These are phyloP conservation scores for Bambusicola thoracicus DNA, from an alignment of 2,113 vertebrate species.

Conservation along the genomic window DNA sequence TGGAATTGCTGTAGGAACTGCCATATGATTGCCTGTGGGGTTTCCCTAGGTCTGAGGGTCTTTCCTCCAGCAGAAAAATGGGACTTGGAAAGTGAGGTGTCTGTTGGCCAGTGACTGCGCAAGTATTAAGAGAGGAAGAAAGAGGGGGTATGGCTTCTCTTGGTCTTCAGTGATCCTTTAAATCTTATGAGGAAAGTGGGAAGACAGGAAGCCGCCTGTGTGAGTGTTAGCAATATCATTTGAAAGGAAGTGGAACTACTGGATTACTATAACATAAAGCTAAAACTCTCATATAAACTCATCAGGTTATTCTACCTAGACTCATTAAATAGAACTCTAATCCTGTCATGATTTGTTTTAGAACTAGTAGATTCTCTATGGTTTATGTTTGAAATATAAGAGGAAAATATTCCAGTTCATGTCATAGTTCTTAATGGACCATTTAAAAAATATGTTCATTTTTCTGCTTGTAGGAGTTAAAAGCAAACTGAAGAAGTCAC, in stretches of 20 bases:
- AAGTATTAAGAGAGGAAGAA: background rate
- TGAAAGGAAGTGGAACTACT: background rate
- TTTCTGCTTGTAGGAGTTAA: slow-evolving; percentile 49
- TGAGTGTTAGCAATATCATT: background rate
- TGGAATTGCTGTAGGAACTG: background rate
- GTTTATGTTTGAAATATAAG: slow-evolving; percentile 48
- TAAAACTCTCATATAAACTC: background rate
- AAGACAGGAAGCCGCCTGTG: background rate
- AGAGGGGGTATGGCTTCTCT: background rate
- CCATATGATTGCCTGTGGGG: background rate
- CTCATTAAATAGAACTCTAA: slow-evolving; percentile 17
- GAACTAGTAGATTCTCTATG: background rate
- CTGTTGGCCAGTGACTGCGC: background rate
- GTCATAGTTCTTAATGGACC: slow-evolving; percentile 52
- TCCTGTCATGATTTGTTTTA: slow-evolving; percentile 23
- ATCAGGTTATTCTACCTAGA: background rate
- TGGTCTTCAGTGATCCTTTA: no score
- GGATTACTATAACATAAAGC: background rate
- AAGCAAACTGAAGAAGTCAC: background rate
- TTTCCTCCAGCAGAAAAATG: background rate
- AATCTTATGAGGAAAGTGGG: background rate
- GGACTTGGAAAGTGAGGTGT: background rate
- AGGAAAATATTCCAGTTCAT: slow-evolving; percentile 38
- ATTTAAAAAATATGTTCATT: slow-evolving; percentile 53
- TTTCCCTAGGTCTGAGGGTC: background rate